phyloP scores from a whole-genome alignment of 2,888 invertebrate species.

The Monochamus alternatus region DNA sequence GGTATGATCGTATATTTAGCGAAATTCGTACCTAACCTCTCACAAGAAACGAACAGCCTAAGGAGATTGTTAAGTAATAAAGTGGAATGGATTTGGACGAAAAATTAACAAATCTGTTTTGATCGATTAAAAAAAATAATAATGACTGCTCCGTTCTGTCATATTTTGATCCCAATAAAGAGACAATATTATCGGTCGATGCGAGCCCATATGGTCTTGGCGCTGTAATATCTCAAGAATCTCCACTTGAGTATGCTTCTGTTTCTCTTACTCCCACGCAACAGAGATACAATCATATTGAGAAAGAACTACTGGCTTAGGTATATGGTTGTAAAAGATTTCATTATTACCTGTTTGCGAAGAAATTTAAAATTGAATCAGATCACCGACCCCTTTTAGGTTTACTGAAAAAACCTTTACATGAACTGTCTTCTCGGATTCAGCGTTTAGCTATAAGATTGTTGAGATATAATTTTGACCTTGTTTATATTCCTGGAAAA shows the following conservation, averaged over 20 bases:
- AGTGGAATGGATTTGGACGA: slow-evolving; percentile 39
- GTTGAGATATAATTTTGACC: too few species aligned
- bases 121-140: slow-evolving; percentile 13
- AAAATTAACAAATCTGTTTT: slow-evolving; percentile 37
- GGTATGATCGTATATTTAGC: slow-evolving; percentile 42
- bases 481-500: too few species aligned
- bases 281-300: neutral
- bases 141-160: neutral
- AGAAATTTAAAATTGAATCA: neutral
- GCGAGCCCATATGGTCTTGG: too few species aligned
- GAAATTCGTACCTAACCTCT: too few species aligned
- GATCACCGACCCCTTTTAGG: neutral
- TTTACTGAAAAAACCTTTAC: neutral
- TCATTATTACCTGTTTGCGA: neutral
- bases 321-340: neutral
- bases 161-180: neutral
- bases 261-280: neutral
- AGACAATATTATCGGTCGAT: neutral
- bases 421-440: too few species aligned
- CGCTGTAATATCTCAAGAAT: neutral
- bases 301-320: neutral
- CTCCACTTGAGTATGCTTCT: neutral
- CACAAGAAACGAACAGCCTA: slow-evolving; percentile 31
- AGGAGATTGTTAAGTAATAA: slow-evolving; percentile 37
- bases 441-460: too few species aligned